A percentile compares a stretch with the other conserved stretches of the same genome.
Evolutionary conservation across 2,113 vertebrate species (phyloP).

Genomic region (Heterocephalus glaber): DNA sequence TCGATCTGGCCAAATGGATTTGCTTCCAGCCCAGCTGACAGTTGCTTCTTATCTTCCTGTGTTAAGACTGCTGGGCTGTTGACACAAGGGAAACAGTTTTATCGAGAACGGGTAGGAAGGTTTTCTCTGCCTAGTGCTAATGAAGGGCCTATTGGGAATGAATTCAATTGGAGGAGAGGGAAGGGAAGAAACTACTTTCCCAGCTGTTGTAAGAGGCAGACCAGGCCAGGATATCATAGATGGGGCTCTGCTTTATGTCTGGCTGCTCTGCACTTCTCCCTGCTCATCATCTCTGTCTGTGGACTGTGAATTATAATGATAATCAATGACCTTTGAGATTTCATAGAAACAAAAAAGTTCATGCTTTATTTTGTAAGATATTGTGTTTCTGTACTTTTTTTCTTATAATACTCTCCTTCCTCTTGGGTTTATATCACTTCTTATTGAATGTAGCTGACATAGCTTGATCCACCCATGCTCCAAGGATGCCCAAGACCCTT

Average conservation of each 20-base stretch:
- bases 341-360: background rate
- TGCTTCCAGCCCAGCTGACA: background rate
- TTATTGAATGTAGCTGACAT: background rate
- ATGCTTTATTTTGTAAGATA: background rate
- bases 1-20: background rate
- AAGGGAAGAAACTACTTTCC: background rate
- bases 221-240: background rate
- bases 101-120: constrained; percentile 11
- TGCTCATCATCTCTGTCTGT: background rate
- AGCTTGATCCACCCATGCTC: background rate
- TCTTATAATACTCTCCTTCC: background rate
- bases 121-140: constrained; percentile 32
- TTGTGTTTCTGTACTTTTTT: background rate
- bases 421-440: background rate
- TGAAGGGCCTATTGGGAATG: background rate
- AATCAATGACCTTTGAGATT: background rate
- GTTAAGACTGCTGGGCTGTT: background rate
- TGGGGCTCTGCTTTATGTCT: background rate
- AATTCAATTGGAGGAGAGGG: background rate
- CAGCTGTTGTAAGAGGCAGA: background rate
- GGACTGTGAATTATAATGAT: background rate
- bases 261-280: background rate
- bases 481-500: background rate
- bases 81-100: constrained; percentile 5
- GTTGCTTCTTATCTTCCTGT: constrained; percentile 2